A percentile compares a stretch with the other conserved stretches of the same genome.
Conservation (phyloP, 2,888 invertebrate genomes). For the Galeopsomyia nigrocyanea region DNA sequence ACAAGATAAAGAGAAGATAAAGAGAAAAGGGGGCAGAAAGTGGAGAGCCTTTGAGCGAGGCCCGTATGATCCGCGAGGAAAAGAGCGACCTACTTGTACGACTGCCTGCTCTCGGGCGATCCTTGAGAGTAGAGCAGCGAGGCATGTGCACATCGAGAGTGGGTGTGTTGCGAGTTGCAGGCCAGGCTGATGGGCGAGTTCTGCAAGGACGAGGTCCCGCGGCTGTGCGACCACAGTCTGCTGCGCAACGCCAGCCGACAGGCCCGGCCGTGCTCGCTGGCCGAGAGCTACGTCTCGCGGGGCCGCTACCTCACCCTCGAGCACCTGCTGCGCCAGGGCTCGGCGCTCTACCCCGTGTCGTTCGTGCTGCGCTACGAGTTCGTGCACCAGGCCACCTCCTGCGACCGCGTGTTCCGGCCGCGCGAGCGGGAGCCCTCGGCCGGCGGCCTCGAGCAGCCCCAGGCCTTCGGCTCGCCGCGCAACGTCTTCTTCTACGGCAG, state of each 20-base stretch:
- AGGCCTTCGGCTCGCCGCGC: conserved; percentile 78
- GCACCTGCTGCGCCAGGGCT: conserved; percentile 83
- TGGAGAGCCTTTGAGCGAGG: too few species aligned
- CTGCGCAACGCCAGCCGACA: conserved; percentile 80
- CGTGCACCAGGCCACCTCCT: conserved; percentile 73
- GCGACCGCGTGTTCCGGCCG: conserved; percentile 64
- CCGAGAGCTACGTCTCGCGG: conserved; percentile 84
- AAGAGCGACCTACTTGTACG: too few species aligned
- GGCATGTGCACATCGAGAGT: background rate
- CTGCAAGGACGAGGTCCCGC: conserved; percentile 82
- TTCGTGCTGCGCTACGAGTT: conserved; percentile 87
- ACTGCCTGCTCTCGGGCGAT: background rate
- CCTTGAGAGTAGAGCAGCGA: background rate
- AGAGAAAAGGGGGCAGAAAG: too few species aligned
- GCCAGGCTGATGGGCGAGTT: conserved; percentile 78
- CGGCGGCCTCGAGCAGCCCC: conserved; percentile 39
- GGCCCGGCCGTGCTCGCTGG: conserved; percentile 77
- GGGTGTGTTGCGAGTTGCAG: conserved; percentile 45
- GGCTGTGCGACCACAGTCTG: conserved; percentile 81
- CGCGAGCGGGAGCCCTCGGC: conserved; percentile 47
- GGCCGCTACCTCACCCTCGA: conserved; percentile 83
- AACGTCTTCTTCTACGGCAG: conserved; percentile 87
- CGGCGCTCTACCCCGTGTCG: conserved; percentile 82
- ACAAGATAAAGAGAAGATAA: too few species aligned
- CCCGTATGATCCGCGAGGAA: too few species aligned